Conservation (phyloP, 1,140 invertebrate genomes). For the Cyrtorhinus lividipennis region DNA sequence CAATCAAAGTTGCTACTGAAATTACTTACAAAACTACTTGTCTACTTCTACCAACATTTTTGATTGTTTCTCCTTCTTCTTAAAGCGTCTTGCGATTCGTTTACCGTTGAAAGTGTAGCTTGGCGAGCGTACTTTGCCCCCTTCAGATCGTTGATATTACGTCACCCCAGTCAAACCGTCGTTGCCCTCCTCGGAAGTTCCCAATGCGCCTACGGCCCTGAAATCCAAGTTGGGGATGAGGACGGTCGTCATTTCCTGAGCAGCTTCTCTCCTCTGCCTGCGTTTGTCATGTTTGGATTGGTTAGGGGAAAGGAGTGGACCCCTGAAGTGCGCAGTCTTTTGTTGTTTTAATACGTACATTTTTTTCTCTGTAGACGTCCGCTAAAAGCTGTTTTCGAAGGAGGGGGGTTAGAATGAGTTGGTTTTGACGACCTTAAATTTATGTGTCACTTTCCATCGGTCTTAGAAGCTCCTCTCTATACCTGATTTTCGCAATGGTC, state of each 20-base stretch:
- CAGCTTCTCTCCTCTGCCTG: background rate
- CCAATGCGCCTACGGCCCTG: background rate
- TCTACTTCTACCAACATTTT: too few relatives aligned
- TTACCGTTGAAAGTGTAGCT: too few relatives aligned
- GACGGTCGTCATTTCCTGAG: background rate
- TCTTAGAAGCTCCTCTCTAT: background rate
- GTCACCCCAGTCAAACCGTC: too few relatives aligned
- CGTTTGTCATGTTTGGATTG: background rate
- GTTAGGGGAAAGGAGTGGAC: background rate
- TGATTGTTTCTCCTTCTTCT: too few relatives aligned
- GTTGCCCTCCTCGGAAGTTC: too few relatives aligned
- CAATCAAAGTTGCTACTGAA: too few relatives aligned
- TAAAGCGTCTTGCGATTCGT: too few relatives aligned
- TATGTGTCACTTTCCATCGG: constrained; percentile 1
- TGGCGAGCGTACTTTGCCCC: too few relatives aligned
- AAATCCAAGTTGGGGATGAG: background rate
- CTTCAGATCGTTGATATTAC: too few relatives aligned
- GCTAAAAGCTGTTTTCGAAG: background rate
- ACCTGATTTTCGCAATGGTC: background rate
- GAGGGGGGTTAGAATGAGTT: background rate
- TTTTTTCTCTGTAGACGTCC: background rate
- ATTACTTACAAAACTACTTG: too few relatives aligned
- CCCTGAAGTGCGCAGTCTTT: background rate
- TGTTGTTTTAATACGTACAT: background rate
- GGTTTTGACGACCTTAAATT: background rate